Evolutionary conservation across 2,797 vertebrate genomes (phyloP).

Genomic region (Mionectes olivaceus): DNA sequence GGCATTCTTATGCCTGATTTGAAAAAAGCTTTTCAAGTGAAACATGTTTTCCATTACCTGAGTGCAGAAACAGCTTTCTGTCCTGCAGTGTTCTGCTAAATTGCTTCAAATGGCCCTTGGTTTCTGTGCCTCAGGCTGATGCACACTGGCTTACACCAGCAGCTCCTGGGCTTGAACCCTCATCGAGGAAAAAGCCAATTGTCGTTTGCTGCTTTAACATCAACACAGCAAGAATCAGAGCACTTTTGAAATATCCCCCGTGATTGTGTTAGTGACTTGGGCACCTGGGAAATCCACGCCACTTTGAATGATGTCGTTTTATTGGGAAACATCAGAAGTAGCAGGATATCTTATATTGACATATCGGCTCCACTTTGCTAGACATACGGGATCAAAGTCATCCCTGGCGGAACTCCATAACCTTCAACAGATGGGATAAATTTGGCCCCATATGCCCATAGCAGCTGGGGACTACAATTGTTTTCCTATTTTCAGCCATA

Average conservation of each 20-base stretch:
- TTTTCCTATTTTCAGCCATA: conserved; percentile 14
- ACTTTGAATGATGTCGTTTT: background rate
- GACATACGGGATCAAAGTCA: conserved; percentile 51
- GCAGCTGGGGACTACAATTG: conserved; percentile 54
- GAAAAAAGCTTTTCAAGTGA: conserved; percentile 3
- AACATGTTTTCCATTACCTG: background rate
- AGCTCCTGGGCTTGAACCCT: background rate
- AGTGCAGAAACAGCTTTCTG: background rate
- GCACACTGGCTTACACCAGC: accelerated
- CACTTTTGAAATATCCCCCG: background rate
- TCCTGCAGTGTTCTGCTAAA: background rate
- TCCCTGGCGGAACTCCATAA: conserved; percentile 38
- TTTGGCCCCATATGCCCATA: conserved; percentile 22
- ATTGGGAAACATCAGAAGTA: conserved; percentile 20
- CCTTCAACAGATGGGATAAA: conserved; percentile 51
- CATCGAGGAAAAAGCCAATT: background rate
- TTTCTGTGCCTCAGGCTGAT: background rate
- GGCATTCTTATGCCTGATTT: background rate
- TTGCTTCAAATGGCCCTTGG: background rate
- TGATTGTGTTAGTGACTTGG: background rate
- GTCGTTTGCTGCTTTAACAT: background rate
- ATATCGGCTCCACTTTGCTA: conserved; percentile 59
- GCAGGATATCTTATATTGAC: conserved; percentile 28
- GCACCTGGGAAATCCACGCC: background rate
- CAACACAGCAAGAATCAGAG: background rate